Evolutionary conservation across 2,797 vertebrate species (phyloP).

Genomic region (Oryzias dopingdopingensis): DNA sequence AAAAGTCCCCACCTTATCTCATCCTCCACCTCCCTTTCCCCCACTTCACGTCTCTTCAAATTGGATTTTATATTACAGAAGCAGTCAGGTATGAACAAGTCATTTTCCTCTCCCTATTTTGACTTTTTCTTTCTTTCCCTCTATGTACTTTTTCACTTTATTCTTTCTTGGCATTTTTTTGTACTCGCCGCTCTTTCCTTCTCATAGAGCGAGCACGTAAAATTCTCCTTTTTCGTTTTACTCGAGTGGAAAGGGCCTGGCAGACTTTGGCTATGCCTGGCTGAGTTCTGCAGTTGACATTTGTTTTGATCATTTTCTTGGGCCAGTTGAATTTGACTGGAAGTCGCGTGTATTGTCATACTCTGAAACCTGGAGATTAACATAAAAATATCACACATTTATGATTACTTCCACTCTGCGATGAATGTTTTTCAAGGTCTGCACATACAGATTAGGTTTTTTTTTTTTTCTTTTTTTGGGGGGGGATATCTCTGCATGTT

Average conservation of each 20-base stretch:
- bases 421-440: constrained; percentile 6
- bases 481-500: neutral
- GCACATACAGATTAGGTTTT: neutral
- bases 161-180: constrained; percentile 19
- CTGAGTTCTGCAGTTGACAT: constrained; percentile 19
- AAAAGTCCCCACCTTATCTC: constrained; percentile 84
- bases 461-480: neutral
- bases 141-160: constrained; percentile 32
- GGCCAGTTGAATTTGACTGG: constrained; percentile 1
- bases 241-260: neutral
- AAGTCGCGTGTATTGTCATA: neutral
- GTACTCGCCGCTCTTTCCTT: constrained; percentile 5
- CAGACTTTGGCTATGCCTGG: constrained; percentile 21
- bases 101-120: constrained; percentile 79
- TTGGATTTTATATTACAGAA: constrained; percentile 94
- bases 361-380: constrained; percentile 24
- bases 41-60: constrained; percentile 81
- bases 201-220: neutral
- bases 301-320: constrained; percentile 32
- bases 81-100: constrained; percentile 94
- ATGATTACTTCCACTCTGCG: neutral
- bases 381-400: constrained; percentile 18
- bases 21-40: constrained; percentile 28
- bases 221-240: constrained; percentile 8
- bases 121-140: constrained; percentile 43